Evolutionary conservation across 2,113 vertebrate species (phyloP).

Genomic region (Opisthocomus hoazin): DNA sequence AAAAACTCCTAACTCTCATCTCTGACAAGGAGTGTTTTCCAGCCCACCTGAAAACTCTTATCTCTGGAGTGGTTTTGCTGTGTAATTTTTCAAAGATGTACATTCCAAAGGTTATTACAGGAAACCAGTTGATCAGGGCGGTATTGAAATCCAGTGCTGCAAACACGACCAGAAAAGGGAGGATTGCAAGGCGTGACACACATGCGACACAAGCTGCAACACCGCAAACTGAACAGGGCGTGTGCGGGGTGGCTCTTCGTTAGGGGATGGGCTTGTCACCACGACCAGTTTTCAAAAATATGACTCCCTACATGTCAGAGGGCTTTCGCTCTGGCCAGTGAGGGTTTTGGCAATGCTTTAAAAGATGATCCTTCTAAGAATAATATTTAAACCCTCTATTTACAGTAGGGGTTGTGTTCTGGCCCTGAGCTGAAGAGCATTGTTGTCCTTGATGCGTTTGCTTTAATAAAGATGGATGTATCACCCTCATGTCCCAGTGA

Average conservation of each 20-base stretch:
- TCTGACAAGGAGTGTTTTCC: not conserved
- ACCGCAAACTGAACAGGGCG: not conserved
- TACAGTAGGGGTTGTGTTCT: not conserved
- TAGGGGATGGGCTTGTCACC: not conserved
- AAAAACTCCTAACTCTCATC: not conserved
- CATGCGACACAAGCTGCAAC: not conserved
- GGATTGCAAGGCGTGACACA: not conserved
- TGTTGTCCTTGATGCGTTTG: not conserved
- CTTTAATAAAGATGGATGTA: not conserved
- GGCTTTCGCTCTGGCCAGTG: not conserved
- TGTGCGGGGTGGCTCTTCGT: not conserved
- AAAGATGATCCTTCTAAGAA: not conserved
- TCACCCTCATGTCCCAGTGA: not conserved
- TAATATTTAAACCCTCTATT: not conserved
- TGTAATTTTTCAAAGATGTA: not conserved
- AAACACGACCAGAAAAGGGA: not conserved
- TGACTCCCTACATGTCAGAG: not conserved
- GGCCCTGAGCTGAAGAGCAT: not conserved
- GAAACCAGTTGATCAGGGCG: not conserved
- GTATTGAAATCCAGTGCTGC: not conserved
- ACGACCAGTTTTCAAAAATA: not conserved
- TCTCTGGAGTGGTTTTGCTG: not conserved
- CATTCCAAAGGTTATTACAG: not conserved
- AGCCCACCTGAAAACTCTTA: not conserved
- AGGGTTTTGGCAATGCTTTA: not conserved